phyloP scores from a whole-genome alignment of 2,113 vertebrate genomes.

The Gnathonemus echidnorhynchus region DNA sequence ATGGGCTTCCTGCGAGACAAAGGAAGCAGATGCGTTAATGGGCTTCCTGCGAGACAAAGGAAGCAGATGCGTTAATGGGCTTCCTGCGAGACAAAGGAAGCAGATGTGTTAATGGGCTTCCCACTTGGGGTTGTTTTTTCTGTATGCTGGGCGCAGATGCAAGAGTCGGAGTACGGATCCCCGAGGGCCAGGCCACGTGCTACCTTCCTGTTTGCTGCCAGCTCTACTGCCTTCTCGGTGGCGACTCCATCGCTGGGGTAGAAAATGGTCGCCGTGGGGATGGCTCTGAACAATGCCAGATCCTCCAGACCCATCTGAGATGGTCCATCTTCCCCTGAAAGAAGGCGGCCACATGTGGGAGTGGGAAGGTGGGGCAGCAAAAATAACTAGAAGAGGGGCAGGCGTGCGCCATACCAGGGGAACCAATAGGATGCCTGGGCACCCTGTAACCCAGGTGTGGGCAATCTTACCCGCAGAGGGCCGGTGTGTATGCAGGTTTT shows the following conservation, averaged over 20 bases:
- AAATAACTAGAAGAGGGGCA: background rate
- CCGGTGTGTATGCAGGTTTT: too few species aligned
- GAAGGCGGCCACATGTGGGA: background rate
- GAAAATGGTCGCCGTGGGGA: constrained; percentile 76
- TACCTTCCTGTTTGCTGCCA: constrained; percentile 74
- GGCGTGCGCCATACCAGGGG: background rate
- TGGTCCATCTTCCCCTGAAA: constrained; percentile 73
- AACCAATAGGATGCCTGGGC: background rate
- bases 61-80: too few species aligned
- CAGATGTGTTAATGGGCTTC: background rate
- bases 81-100: too few species aligned
- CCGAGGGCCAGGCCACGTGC: accelerated
- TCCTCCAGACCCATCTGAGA: constrained; percentile 86
- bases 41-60: background rate
- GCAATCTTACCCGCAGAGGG: too few species aligned
- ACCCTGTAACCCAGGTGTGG: background rate
- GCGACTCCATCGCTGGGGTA: constrained; percentile 75
- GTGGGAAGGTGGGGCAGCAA: background rate
- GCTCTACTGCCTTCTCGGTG: constrained; percentile 66
- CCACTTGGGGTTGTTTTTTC: background rate
- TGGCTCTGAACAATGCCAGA: constrained; percentile 76
- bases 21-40: background rate
- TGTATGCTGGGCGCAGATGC: background rate
- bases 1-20: background rate
- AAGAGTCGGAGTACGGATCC: background rate